These are phyloP conservation scores for Carollia perspicillata DNA, from an alignment of 2,113 vertebrate species.

Conservation along the genomic window DNA sequence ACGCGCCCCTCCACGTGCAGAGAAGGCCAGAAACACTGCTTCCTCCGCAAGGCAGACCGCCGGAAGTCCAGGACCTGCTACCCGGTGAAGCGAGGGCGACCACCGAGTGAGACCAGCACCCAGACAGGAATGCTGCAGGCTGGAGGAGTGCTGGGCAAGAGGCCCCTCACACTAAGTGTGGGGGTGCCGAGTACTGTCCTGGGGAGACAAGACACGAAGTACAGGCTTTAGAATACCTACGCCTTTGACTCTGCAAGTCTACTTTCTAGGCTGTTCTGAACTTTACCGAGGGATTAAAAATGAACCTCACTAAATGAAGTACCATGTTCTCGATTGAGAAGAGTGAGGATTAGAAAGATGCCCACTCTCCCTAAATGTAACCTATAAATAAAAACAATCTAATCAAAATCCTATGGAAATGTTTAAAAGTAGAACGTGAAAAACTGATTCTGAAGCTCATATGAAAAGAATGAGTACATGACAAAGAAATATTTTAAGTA, in stretches of 20 bases:
- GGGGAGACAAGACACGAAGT: rapidly evolving
- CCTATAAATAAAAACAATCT: neutral
- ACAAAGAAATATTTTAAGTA: neutral
- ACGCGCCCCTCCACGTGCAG: neutral
- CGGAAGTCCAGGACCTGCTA: rapidly evolving
- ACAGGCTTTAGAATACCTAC: rapidly evolving
- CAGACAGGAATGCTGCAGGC: rapidly evolving
- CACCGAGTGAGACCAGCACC: too few relatives aligned
- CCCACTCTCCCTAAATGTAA: neutral
- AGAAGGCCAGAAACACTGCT: neutral
- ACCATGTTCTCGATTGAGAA: rapidly evolving
- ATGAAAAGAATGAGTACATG: neutral
- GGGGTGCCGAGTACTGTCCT: neutral
- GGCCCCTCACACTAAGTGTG: neutral
- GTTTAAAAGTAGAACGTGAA: neutral
- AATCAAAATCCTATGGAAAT: neutral
- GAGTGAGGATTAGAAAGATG: neutral
- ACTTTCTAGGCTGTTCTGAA: neutral
- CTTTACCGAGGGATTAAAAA: neutral
- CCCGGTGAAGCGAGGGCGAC: rapidly evolving
- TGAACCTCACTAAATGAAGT: neutral
- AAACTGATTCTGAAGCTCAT: neutral
- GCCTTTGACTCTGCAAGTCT: neutral
- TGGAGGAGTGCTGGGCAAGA: neutral
- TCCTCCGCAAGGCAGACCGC: rapidly evolving